These are phyloP conservation scores for Anagrus nilaparvatae DNA, from an alignment of 1,140 invertebrate genomes.

Conservation along the genomic window DNA sequence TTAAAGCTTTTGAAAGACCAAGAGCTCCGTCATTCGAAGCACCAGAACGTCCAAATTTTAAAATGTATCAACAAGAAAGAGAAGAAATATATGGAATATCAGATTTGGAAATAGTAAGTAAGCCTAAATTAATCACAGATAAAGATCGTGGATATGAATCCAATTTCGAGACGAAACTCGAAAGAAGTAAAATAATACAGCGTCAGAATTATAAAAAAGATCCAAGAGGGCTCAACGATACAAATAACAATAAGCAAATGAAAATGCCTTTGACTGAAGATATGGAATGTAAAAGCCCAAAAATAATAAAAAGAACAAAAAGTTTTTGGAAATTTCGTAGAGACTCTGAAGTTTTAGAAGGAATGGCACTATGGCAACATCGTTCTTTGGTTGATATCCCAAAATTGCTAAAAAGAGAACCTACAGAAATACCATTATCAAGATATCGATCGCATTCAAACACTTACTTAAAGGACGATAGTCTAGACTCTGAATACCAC, in stretches of 20 bases:
- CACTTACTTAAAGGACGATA: conserved; percentile 36
- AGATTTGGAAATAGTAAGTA: too few relatives aligned
- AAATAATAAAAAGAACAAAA: conserved; percentile 64
- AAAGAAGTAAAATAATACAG: conserved; percentile 34
- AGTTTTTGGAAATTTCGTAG: conserved; percentile 75
- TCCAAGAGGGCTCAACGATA: conserved; percentile 40
- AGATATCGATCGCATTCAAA: conserved; percentile 33
- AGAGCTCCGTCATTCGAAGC: conserved; percentile 38
- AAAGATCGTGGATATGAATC: conserved; percentile 40
- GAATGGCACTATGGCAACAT: conserved; percentile 77
- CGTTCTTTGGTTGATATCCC: conserved; percentile 60
- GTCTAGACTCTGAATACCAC: conserved; percentile 31
- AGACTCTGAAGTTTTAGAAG: conserved; percentile 60
- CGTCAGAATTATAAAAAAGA: conserved; percentile 25
- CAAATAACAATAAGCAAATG: conserved; percentile 45
- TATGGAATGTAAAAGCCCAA: conserved; percentile 41
- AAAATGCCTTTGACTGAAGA: conserved; percentile 31
- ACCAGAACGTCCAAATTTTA: conserved; percentile 35
- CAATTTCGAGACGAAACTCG: conserved; percentile 41
- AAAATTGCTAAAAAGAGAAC: conserved; percentile 46
- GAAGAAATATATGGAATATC: conserved; percentile 39
- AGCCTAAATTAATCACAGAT: too few relatives aligned
- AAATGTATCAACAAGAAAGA: too few relatives aligned
- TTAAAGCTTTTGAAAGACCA: conserved; percentile 35
- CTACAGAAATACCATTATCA: conserved; percentile 38